A percentile compares a stretch with the other conserved stretches of the same genome.
phyloP scores from a whole-genome alignment of 2,797 vertebrate genomes.

The Merluccius polli region DNA sequence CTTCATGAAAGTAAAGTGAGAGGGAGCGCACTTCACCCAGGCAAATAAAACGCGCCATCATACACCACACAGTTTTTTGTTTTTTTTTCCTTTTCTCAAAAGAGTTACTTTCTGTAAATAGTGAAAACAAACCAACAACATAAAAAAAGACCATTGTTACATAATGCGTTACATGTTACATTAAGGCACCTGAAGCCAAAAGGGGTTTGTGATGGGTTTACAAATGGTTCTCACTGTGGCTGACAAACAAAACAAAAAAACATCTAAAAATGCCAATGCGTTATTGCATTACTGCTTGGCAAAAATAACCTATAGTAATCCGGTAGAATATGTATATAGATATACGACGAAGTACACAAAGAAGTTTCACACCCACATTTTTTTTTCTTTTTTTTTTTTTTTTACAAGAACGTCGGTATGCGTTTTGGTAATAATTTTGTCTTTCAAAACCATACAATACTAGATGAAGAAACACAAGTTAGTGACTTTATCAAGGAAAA shows the following conservation, averaged over 20 bases:
- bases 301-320: neutral
- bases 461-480: neutral
- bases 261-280: neutral
- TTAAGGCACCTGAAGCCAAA: constrained; percentile 64
- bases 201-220: constrained; percentile 60
- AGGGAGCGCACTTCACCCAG: constrained; percentile 59
- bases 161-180: constrained; percentile 56
- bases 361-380: neutral
- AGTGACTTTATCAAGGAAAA: neutral
- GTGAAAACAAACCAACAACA: constrained; percentile 58
- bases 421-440: neutral
- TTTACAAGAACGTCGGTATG: too few relatives aligned
- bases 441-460: neutral
- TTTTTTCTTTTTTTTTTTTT: neutral
- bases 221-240: constrained; percentile 39
- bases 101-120: constrained; percentile 25
- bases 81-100: constrained; percentile 45
- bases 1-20: constrained; percentile 58
- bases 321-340: neutral
- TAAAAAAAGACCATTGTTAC: constrained; percentile 67
- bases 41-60: constrained; percentile 67
- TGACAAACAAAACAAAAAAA: neutral
- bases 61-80: constrained; percentile 56
- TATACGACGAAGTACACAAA: neutral
- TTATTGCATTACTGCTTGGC: neutral